These are phyloP conservation scores for Rhaphigaster nebulosa DNA, from an alignment of 2,888 invertebrate genomes.

Conservation along the genomic window DNA sequence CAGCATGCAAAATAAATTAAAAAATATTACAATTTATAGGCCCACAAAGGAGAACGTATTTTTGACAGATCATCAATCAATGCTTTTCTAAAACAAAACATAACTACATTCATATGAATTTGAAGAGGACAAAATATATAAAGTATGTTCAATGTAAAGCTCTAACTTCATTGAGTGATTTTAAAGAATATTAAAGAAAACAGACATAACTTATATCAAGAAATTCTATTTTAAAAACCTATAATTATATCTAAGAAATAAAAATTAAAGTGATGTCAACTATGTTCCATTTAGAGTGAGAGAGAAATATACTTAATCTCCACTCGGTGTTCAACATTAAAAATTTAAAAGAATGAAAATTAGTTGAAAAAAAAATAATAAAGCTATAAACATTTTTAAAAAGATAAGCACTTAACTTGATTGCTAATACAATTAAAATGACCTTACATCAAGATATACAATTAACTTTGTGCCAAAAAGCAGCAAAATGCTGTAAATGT, in stretches of 20 bases:
- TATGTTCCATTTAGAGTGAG: background rate
- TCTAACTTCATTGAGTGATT: background rate
- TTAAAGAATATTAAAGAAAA: background rate
- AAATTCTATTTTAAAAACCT: background rate
- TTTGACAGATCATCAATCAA: slow-evolving; percentile 22
- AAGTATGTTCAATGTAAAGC: background rate
- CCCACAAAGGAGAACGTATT: background rate
- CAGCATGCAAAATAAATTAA: slow-evolving; percentile 15
- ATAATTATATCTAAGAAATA: background rate
- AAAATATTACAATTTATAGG: background rate
- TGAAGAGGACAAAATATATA: background rate
- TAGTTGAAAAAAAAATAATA: background rate
- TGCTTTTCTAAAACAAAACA: background rate
- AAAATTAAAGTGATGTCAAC: background rate
- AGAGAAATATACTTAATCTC: background rate
- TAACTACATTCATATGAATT: background rate
- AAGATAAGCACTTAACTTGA: background rate
- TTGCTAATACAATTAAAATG: background rate
- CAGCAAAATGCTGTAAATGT: background rate
- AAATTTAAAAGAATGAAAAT: slow-evolving; percentile 21
- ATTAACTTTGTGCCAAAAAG: background rate
- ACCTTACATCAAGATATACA: background rate
- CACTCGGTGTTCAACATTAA: background rate
- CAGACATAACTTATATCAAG: background rate
- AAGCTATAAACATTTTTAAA: background rate